A percentile compares a stretch with the other conserved stretches of the same genome.
Conservation (phyloP, 2,797 vertebrate species). For the Manis crassicaudata region DNA sequence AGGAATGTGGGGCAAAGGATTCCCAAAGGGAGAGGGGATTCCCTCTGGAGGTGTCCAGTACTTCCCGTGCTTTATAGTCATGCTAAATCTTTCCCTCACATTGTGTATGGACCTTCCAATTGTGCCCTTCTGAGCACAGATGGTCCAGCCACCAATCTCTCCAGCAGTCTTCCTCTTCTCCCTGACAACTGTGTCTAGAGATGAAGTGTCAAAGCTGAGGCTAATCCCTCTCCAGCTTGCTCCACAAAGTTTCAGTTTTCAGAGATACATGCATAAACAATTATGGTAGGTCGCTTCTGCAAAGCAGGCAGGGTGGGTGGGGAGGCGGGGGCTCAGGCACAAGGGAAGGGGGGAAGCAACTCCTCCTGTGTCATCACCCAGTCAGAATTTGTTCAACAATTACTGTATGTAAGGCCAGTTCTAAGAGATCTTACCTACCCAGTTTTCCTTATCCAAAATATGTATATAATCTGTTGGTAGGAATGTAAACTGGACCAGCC, state of each 20-base stretch:
- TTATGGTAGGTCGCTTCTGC: background rate
- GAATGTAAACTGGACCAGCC: too few species aligned
- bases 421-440: background rate
- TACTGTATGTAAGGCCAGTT: background rate
- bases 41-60: background rate
- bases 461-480: background rate
- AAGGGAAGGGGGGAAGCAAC: background rate
- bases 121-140: background rate
- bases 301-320: background rate
- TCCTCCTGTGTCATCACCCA: background rate
- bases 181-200: background rate
- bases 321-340: background rate
- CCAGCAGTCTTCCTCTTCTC: background rate
- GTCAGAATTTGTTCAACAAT: background rate
- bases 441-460: background rate
- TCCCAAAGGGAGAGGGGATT: background rate
- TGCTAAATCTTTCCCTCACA: background rate
- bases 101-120: background rate
- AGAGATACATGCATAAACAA: background rate
- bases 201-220: background rate
- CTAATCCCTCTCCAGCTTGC: background rate
- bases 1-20: background rate
- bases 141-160: background rate
- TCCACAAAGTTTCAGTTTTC: background rate
- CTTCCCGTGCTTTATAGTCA: too few species aligned